Percentiles rank a stretch among this genome's conserved stretches.
Evolutionary conservation across 2,113 vertebrate genomes (phyloP).

Genomic region (Sylvietta virens): DNA sequence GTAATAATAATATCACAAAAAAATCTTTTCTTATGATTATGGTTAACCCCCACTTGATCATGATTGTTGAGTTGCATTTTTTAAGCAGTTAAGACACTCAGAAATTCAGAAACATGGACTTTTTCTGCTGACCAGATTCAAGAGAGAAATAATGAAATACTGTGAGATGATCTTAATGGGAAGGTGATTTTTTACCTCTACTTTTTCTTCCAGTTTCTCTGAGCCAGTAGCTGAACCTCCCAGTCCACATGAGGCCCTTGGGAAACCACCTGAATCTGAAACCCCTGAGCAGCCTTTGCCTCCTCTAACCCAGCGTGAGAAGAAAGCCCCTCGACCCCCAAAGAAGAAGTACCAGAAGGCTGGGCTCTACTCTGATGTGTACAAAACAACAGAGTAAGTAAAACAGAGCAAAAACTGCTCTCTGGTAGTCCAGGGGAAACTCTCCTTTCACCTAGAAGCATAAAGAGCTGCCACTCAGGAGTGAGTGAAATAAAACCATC

Average conservation of each 20-base stretch:
- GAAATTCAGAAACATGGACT: background rate
- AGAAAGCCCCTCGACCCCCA: constrained; percentile 78
- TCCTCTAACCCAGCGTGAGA: constrained; percentile 76
- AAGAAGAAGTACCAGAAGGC: constrained; percentile 95
- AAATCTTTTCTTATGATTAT: background rate
- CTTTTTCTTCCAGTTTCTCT: constrained; percentile 75
- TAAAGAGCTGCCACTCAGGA: background rate
- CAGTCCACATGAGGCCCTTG: constrained; percentile 66
- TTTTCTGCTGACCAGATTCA: background rate
- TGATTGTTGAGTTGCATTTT: accelerated
- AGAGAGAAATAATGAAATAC: background rate
- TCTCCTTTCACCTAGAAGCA: background rate
- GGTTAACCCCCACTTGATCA: background rate
- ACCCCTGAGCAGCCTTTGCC: constrained; percentile 65
- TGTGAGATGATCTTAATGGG: background rate
- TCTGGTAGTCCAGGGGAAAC: background rate
- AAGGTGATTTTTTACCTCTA: background rate
- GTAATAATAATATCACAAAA: background rate
- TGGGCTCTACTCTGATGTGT: constrained; percentile 95
- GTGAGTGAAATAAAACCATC: background rate
- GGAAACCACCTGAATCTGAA: constrained; percentile 63
- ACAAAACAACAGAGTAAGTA: constrained; percentile 94
- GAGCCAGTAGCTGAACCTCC: constrained; percentile 68
- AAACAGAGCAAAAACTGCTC: background rate
- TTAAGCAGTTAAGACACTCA: background rate